Percentiles rank a stretch among this genome's conserved stretches.
Conservation (phyloP, 2,113 vertebrate genomes). For the Neotoma lepida region DNA sequence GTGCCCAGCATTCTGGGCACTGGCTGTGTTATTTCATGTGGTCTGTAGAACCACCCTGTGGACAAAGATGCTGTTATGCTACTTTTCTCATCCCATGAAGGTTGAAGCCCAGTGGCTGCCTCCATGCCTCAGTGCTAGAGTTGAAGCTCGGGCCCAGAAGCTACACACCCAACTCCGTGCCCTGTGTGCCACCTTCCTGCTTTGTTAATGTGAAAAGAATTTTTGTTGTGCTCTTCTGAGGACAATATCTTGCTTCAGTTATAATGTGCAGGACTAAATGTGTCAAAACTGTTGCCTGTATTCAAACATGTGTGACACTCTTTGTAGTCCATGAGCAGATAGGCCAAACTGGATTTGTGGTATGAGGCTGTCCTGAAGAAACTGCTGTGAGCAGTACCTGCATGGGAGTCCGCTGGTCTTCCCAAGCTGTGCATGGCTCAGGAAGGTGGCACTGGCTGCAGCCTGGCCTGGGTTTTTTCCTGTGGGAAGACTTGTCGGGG, state of each 20-base stretch:
- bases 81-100: background rate
- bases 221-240: background rate
- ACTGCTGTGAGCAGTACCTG: background rate
- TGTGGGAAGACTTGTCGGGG: background rate
- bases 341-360: background rate
- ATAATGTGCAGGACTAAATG: background rate
- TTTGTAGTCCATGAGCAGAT: background rate
- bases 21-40: background rate
- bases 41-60: background rate
- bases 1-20: background rate
- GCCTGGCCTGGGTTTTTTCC: no score
- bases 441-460: conserved; percentile 63
- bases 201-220: background rate
- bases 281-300: background rate
- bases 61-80: background rate
- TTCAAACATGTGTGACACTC: conserved; percentile 15
- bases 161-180: background rate
- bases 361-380: conserved; percentile 15
- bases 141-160: background rate
- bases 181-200: background rate
- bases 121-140: background rate
- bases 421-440: background rate
- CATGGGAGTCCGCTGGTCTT: conserved; percentile 12
- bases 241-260: background rate
- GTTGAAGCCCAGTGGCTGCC: background rate